Percentiles rank a stretch among this genome's conserved stretches.
phyloP scores from a whole-genome alignment of 2,888 invertebrate genomes.

The Cephus runcator region DNA sequence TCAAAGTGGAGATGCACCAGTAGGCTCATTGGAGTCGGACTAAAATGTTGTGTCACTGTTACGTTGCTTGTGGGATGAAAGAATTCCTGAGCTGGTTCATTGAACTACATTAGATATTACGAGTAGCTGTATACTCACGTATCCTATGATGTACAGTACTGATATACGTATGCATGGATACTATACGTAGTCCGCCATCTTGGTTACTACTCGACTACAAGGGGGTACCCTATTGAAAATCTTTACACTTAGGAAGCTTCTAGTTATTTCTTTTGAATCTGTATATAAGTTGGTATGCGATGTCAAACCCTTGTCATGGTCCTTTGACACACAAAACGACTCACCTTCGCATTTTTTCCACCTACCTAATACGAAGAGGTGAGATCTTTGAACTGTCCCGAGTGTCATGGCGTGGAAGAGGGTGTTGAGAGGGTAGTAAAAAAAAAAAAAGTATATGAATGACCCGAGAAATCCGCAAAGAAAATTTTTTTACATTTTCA shows the following conservation, averaged over 20 bases:
- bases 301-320: background rate
- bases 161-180: background rate
- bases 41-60: background rate
- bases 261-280: conserved; percentile 1
- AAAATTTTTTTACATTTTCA: background rate
- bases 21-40: background rate
- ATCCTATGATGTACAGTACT: background rate
- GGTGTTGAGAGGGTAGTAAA: background rate
- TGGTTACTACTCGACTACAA: background rate
- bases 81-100: background rate
- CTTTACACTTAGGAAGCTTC: background rate
- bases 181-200: background rate
- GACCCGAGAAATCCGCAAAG: background rate
- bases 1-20: background rate
- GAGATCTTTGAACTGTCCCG: background rate
- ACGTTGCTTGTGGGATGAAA: background rate
- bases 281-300: background rate
- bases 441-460: background rate
- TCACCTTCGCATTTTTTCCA: background rate
- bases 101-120: background rate
- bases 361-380: background rate
- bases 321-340: background rate
- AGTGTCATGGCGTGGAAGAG: background rate
- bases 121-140: background rate
- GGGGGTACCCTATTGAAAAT: background rate